Base-by-base conservation (phyloP, 1,140 invertebrate species). In the Monochamus saltuarius region DNA sequence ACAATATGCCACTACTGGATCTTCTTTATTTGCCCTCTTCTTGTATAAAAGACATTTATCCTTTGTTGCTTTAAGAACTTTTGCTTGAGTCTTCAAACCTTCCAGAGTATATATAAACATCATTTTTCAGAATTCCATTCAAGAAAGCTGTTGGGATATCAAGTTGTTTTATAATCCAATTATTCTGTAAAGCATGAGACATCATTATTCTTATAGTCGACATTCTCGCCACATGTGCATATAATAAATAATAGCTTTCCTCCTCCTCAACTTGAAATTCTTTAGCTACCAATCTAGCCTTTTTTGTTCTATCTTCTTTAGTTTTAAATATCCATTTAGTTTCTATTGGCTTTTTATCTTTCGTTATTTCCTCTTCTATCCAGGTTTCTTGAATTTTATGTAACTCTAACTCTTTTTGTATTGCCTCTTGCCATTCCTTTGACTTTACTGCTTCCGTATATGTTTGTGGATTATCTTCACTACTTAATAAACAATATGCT, bases 181-280 rank as follows among this genome's bases (percentile, higher is more conserved):
- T 29, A 3, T 29, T 29, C 22, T 29, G 22, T 29, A 29, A 29
- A 4, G 49, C 17, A n/a, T 11, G n/a, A n/a, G 36, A 57, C 34
- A 57, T 11, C 17, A 57, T 29, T 47, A 57, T 16, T 49, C 56
- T 57, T 35, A 38, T 57, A 16, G 45, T 57, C 8, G 46, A 19
- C 16, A 50, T 29, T 49, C 56, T 57, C 17, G 56, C 43, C 8
- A 57, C 56, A 16, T 43, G 36, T 49, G 45, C n/a, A 49, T 57
- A 57, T 9, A 57, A 35, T 50, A 43, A n/a, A 10, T 57, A 13
- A 22, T 2, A 57, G 19, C 8, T 10, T 7, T 49, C 39, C 45
- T 57, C 40, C 46, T 46, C 36, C 40, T 57, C 22, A 4, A 57
- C 6, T 19, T 57, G 56, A 57, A 46, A 57, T 29, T 34, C 46